Evolutionary conservation across 1,140 invertebrate genomes (phyloP).

Genomic region (Drosophila teissieri): DNA sequence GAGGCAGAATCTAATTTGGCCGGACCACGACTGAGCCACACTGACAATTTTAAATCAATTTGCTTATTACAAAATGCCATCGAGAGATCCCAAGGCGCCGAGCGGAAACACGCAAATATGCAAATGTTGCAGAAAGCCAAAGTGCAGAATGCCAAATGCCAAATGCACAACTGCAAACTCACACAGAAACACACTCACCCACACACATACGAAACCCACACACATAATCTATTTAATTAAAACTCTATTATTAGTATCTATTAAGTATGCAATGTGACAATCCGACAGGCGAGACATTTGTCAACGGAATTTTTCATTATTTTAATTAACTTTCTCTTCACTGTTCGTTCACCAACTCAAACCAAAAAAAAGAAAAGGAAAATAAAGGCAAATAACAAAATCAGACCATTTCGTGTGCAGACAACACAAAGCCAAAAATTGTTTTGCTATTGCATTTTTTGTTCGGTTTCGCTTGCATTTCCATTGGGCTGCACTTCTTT

Average conservation of each 20-base stretch:
- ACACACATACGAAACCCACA: constrained; percentile 3
- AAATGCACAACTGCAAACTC: constrained; percentile 50
- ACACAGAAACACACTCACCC: not conserved
- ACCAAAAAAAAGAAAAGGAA: not conserved
- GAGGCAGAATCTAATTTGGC: constrained; percentile 67
- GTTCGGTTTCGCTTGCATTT: not conserved
- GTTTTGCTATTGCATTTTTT: constrained; percentile 9
- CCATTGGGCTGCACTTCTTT: constrained; percentile 31
- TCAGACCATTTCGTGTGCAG: constrained; percentile 56
- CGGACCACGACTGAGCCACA: constrained; percentile 54
- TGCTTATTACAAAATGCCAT: constrained; percentile 66
- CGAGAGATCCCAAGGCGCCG: constrained; percentile 42
- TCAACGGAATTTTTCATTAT: constrained; percentile 82
- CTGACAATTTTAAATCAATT: constrained; percentile 79
- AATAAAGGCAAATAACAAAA: not conserved
- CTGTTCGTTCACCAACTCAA: not conserved
- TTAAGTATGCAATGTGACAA: constrained; percentile 58
- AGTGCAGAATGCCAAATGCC: constrained; percentile 50
- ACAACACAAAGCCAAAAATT: constrained; percentile 41
- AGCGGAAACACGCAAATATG: constrained; percentile 65
- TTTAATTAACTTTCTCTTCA: constrained; percentile 84
- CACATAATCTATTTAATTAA: constrained; percentile 73
- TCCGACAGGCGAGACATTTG: constrained; percentile 72
- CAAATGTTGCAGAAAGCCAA: constrained; percentile 56
- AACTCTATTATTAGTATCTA: constrained; percentile 76